Percentiles rank a stretch among this genome's conserved stretches.
These are phyloP conservation scores for Tringa solitaria DNA, from an alignment of 2,113 vertebrate species.

Conservation along the genomic window DNA sequence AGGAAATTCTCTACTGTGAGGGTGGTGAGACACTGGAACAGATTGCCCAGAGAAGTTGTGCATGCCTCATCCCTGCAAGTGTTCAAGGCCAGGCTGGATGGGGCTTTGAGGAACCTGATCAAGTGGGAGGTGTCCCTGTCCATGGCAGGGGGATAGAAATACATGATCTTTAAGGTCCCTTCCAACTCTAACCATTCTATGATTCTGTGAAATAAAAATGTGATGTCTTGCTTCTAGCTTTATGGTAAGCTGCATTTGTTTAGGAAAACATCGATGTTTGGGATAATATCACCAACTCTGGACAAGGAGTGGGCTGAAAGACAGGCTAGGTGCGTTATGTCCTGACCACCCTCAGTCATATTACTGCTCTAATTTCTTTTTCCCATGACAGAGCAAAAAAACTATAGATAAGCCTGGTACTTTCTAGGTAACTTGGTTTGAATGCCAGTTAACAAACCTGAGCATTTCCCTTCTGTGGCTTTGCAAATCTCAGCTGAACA, in stretches of 20 bases:
- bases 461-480: not conserved
- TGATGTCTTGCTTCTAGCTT: not conserved
- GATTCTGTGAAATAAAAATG: not conserved
- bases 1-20: not conserved
- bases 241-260: not conserved
- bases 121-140: not conserved
- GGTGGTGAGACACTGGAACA: not conserved
- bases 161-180: not conserved
- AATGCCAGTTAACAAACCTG: not conserved
- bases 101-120: not conserved
- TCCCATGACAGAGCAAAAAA: not conserved
- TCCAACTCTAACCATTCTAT: not conserved
- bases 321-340: not conserved
- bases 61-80: not conserved
- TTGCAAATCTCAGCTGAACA: not conserved
- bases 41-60: not conserved
- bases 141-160: not conserved
- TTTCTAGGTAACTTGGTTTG: not conserved
- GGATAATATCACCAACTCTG: not conserved
- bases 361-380: not conserved
- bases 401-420: not conserved
- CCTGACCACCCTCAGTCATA: not conserved
- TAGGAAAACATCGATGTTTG: not conserved
- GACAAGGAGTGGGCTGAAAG: not conserved
- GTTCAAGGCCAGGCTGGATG: not conserved